A percentile compares a stretch with the other conserved stretches of the same genome.
Evolutionary conservation across 2,113 vertebrate species (phyloP).

Genomic region (Litocranius walleri): DNA sequence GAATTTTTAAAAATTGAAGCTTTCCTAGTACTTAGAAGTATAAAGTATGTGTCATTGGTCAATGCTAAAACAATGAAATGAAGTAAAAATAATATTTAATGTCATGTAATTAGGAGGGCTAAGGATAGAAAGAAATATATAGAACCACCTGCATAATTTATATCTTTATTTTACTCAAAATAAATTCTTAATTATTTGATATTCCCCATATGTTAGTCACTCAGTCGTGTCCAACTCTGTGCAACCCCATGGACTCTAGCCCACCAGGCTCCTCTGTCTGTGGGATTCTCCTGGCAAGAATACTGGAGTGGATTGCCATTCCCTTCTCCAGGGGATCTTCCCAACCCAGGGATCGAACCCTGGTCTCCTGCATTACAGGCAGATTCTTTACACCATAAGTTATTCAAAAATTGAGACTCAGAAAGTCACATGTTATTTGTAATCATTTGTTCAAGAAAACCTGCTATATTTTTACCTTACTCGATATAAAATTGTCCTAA

Average conservation of each 20-base stretch:
- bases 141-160: background rate
- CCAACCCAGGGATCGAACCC: too few species aligned
- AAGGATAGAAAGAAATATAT: conserved; percentile 18
- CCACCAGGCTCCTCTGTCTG: too few species aligned
- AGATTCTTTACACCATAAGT: background rate
- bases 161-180: conserved; percentile 14
- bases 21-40: background rate
- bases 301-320: too few species aligned
- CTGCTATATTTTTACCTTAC: background rate
- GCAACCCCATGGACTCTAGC: too few species aligned
- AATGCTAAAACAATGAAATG: background rate
- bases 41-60: background rate
- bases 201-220: background rate
- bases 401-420: conserved; percentile 7
- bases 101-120: background rate
- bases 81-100: conserved; percentile 22
- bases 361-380: too few species aligned
- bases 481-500: conserved; percentile 14
- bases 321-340: too few species aligned
- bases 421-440: background rate
- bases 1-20: background rate
- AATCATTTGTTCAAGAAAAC: conserved; percentile 1
- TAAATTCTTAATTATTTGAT: background rate
- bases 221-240: too few species aligned
- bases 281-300: too few species aligned